Conservation (phyloP, 2,113 vertebrate species). For the Hyaena hyaena region DNA sequence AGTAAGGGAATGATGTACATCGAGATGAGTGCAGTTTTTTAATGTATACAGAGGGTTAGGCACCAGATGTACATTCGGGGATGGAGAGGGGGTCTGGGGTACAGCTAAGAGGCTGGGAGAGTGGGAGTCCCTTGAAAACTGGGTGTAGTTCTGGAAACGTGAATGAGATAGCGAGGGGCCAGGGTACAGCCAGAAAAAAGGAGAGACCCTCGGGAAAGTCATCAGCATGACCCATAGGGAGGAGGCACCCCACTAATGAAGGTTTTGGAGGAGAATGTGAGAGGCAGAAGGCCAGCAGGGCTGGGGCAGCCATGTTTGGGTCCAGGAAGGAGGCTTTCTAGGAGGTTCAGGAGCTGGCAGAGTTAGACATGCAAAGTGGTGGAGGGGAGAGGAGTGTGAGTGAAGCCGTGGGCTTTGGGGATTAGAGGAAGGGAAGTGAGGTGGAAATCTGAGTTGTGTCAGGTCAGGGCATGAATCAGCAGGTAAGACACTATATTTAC, state of each 20-base stretch:
- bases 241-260: neutral
- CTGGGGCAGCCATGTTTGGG: fast-evolving
- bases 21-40: neutral
- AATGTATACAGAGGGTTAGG: neutral
- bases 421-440: neutral
- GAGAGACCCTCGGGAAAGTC: neutral
- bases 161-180: neutral
- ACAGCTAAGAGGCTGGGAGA: neutral
- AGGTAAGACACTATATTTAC: neutral
- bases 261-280: neutral
- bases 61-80: neutral
- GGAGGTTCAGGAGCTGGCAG: neutral
- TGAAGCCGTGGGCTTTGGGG: neutral
- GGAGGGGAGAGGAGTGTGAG: neutral
- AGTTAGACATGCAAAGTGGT: neutral
- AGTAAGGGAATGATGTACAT: fast-evolving
- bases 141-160: neutral
- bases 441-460: neutral
- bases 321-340: too few relatives aligned
- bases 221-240: neutral
- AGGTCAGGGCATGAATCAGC: neutral
- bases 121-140: neutral
- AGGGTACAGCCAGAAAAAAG: neutral
- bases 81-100: neutral
- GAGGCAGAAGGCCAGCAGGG: neutral